These are phyloP conservation scores for Pristis pectinata DNA, from an alignment of 2,797 vertebrate species.

Conservation along the genomic window DNA sequence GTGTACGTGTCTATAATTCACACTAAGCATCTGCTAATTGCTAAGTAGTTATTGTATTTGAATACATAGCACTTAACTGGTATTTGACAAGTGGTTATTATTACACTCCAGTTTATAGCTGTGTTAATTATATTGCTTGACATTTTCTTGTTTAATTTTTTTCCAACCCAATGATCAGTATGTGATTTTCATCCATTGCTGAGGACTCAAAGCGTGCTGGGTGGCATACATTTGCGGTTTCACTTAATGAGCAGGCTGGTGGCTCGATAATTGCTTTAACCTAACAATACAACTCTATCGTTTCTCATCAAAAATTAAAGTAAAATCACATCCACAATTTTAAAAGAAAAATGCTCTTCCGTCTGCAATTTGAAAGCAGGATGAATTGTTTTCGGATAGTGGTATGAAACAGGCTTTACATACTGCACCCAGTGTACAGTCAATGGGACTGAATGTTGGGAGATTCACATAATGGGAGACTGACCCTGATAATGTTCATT, in stretches of 20 bases:
- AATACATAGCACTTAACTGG: conserved; percentile 24
- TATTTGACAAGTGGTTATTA: conserved; percentile 33
- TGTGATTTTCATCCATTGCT: conserved; percentile 38
- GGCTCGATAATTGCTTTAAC: neutral
- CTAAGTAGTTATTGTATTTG: conserved; percentile 26
- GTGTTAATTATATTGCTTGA: conserved; percentile 26
- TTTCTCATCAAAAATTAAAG: neutral
- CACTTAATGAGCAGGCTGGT: neutral
- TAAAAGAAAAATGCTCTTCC: neutral
- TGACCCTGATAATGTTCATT: neutral
- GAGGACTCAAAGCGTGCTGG: conserved; percentile 39
- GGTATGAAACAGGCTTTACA: neutral
- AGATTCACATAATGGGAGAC: neutral
- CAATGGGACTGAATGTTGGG: neutral
- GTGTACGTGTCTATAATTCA: neutral
- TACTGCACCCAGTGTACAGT: neutral
- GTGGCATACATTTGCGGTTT: neutral
- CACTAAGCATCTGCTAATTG: conserved; percentile 15
- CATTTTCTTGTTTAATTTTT: conserved; percentile 38
- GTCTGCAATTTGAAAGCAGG: neutral
- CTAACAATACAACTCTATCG: neutral
- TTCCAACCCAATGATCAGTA: conserved; percentile 38
- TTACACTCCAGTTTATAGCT: conserved; percentile 26
- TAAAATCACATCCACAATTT: no score
- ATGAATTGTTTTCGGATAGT: neutral